phyloP scores from a whole-genome alignment of 30 jellyfish, hydroid and myxozoan genomes.

The Mastigias papua region DNA sequence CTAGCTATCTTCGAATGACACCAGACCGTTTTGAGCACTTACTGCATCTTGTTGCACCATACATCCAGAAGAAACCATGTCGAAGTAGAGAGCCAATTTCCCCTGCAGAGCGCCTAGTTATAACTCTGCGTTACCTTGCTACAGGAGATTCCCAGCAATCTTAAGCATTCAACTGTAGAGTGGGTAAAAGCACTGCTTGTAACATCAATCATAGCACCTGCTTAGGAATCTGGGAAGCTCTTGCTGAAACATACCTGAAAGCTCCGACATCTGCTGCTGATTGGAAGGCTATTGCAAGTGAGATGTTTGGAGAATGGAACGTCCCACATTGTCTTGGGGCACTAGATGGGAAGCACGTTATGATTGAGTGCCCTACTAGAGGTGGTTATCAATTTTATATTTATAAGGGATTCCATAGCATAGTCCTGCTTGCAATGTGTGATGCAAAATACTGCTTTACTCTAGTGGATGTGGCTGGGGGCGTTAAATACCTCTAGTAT shows the following conservation, averaged over 20 bases:
- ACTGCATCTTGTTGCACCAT: slow-evolving; percentile 28
- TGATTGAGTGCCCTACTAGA: slow-evolving; percentile 53
- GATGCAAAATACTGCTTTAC: no score
- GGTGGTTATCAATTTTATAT: slow-evolving; percentile 42
- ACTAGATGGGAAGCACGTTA: slow-evolving; percentile 59
- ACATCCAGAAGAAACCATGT: slow-evolving; percentile 29
- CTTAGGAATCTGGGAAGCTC: slow-evolving; percentile 50
- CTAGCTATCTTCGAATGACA: slow-evolving; percentile 16
- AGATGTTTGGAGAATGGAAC: slow-evolving; percentile 58
- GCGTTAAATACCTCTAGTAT: no score
- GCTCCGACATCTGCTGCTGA: slow-evolving; percentile 27
- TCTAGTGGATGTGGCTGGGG: no score
- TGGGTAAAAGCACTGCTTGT: slow-evolving; percentile 51
- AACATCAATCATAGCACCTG: slow-evolving; percentile 50
- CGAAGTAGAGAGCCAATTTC: slow-evolving; percentile 28
- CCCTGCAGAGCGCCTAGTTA: slow-evolving; percentile 29
- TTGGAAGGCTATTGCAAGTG: slow-evolving; percentile 46
- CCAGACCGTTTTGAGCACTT: slow-evolving; percentile 47
- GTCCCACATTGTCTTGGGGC: slow-evolving; percentile 71
- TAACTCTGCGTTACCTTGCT: slow-evolving; percentile 22
- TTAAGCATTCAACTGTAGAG: slow-evolving; percentile 26
- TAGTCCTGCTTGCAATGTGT: slow-evolving; percentile 27
- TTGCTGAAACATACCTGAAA: slow-evolving; percentile 22
- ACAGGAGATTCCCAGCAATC: slow-evolving; percentile 58
- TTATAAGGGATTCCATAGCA: slow-evolving; percentile 52